These are phyloP conservation scores for Cryptocephalus moraei DNA, from an alignment of 2,888 invertebrate genomes.

Conservation along the genomic window DNA sequence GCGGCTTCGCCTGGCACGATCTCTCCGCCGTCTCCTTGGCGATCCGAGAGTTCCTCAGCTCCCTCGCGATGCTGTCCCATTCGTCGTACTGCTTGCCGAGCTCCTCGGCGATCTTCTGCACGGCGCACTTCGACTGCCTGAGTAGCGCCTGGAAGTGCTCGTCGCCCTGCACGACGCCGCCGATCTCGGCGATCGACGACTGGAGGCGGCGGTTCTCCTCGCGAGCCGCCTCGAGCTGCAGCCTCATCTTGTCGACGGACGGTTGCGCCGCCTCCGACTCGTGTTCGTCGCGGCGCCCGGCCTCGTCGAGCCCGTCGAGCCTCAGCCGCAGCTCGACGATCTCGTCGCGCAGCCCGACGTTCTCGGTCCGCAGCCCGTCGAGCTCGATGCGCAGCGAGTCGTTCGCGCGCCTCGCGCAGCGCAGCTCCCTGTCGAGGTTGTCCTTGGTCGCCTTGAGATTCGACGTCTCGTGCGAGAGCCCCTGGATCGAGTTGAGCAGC, in stretches of 20 bases:
- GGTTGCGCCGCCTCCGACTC: conserved; percentile 1
- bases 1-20: background rate
- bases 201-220: conserved; percentile 15
- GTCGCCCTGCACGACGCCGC: conserved; percentile 14
- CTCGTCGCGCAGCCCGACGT: conserved; percentile 13
- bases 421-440: background rate
- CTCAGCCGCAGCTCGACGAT: background rate
- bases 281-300: background rate
- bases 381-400: conserved; percentile 9
- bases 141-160: conserved; percentile 27
- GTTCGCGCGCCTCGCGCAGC: conserved; percentile 3
- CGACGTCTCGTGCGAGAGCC: background rate
- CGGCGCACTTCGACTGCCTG: conserved; percentile 28
- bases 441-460: too few relatives aligned
- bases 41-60: conserved; percentile 1
- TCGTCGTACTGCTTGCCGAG: conserved; percentile 24
- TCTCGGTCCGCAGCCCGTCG: conserved; percentile 15
- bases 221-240: conserved; percentile 15
- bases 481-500: conserved; percentile 27
- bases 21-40: conserved; percentile 1
- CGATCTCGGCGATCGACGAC: conserved; percentile 7
- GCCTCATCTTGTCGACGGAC: background rate
- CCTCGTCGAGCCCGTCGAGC: background rate
- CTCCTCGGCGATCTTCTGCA: conserved; percentile 28
- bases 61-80: conserved; percentile 18